These are phyloP conservation scores for Metopia argyrocephala DNA, from an alignment of 2,888 invertebrate species.

Conservation along the genomic window DNA sequence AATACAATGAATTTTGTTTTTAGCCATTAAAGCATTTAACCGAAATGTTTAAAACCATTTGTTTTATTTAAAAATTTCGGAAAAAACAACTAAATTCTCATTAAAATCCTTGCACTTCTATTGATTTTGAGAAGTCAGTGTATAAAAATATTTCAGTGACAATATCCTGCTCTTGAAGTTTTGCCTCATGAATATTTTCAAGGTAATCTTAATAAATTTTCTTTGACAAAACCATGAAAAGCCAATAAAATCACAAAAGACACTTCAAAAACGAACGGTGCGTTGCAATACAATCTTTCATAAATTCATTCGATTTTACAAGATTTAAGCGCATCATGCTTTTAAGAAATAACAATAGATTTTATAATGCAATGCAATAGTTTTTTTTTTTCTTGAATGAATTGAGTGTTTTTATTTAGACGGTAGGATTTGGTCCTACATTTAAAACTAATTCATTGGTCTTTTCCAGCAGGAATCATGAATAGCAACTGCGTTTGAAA, in stretches of 20 bases:
- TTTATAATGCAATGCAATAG: constrained; percentile 8
- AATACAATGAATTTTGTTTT: too few species aligned
- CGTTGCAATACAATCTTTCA: not conserved
- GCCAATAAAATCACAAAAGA: too few species aligned
- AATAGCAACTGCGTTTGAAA: constrained; percentile 28
- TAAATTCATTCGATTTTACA: constrained; percentile 33
- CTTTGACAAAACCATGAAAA: too few species aligned
- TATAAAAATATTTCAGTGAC: too few species aligned
- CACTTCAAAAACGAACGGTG: not conserved
- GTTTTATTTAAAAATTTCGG: too few species aligned
- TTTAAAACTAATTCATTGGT: constrained; percentile 43
- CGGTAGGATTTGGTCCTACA: constrained; percentile 22
- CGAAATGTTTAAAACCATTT: too few species aligned
- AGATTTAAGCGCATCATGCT: not conserved
- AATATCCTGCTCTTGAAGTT: not conserved
- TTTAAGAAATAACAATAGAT: not conserved
- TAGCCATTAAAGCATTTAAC: too few species aligned
- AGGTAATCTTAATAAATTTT: too few species aligned
- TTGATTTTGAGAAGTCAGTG: too few species aligned
- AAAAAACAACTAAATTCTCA: too few species aligned
- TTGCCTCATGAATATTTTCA: not conserved
- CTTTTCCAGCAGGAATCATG: constrained; percentile 10
- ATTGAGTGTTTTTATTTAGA: constrained; percentile 58
- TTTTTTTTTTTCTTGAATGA: not conserved
- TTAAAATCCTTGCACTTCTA: too few species aligned